Evolutionary conservation across 2,888 invertebrate genomes (phyloP).

Genomic region (Diabrotica balteata): DNA sequence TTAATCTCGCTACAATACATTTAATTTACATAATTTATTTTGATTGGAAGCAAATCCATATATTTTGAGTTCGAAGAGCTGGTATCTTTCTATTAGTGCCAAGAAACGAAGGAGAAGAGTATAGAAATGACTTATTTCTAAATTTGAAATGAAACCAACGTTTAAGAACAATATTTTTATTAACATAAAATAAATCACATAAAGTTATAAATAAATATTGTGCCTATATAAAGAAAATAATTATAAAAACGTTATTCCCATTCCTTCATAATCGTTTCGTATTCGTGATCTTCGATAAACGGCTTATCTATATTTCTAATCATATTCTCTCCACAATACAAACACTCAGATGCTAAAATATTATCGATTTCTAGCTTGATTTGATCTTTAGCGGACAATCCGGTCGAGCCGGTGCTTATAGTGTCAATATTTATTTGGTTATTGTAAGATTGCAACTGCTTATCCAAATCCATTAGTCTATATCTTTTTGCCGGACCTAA

Average conservation of each 20-base stretch:
- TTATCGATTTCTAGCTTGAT: constrained; percentile 86
- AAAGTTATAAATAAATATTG: too few species aligned
- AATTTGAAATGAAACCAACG: too few species aligned
- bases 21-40: too few species aligned
- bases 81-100: too few species aligned
- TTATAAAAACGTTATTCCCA: constrained; percentile 72
- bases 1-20: too few species aligned
- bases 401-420: constrained; percentile 63
- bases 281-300: constrained; percentile 83
- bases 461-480: constrained; percentile 70
- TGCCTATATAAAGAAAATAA: not conserved
- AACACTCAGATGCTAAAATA: constrained; percentile 88
- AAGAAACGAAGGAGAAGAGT: too few species aligned
- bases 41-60: too few species aligned
- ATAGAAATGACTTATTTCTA: too few species aligned
- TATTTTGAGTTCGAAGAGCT: too few species aligned
- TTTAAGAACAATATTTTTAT: too few species aligned
- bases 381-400: constrained; percentile 68
- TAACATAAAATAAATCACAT: too few species aligned
- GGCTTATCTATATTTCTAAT: constrained; percentile 90
- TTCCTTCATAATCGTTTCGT: constrained; percentile 82
- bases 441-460: constrained; percentile 66
- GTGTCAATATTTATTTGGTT: constrained; percentile 64
- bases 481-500: constrained; percentile 66
- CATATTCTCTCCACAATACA: constrained; percentile 92